These are phyloP conservation scores for Manis crassicaudata DNA, from an alignment of 2,797 vertebrate species.

Conservation along the genomic window DNA sequence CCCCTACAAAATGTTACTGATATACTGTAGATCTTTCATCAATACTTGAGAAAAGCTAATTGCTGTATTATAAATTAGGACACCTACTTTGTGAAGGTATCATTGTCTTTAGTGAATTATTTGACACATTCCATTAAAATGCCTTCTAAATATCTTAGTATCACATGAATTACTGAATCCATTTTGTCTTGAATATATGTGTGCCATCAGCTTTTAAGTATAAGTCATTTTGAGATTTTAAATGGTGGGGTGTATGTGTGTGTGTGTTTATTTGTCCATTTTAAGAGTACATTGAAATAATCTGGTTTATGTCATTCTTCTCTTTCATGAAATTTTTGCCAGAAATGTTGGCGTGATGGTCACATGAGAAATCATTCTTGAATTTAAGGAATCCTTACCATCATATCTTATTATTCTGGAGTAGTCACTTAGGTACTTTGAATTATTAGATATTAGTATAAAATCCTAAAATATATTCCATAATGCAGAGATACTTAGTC, in stretches of 20 bases:
- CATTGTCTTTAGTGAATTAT: constrained; percentile 21
- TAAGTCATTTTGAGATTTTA: constrained; percentile 31
- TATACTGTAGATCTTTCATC: not conserved
- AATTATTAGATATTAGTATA: constrained; percentile 4
- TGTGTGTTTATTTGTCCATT: not conserved
- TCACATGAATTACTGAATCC: not conserved
- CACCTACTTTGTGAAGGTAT: constrained; percentile 41
- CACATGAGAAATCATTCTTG: constrained; percentile 27
- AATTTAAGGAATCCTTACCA: constrained; percentile 48
- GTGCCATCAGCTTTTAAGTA: not conserved
- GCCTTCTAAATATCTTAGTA: constrained; percentile 31
- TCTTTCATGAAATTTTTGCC: constrained; percentile 38
- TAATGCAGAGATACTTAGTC: constrained; percentile 35
- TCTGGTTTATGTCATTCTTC: constrained; percentile 27
- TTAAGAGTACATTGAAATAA: constrained; percentile 62
- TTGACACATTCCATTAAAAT: constrained; percentile 44
- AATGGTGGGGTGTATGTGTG: not conserved
- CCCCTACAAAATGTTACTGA: not conserved
- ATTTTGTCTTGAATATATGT: constrained; percentile 23
- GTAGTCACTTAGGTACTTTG: constrained; percentile 29
- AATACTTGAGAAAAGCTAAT: constrained; percentile 31
- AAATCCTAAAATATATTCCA: constrained; percentile 38
- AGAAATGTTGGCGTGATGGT: constrained; percentile 33
- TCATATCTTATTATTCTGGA: constrained; percentile 53
- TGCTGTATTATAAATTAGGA: not conserved